A percentile compares a stretch with the other conserved stretches of the same genome.
phyloP scores from a whole-genome alignment of 1,140 invertebrate genomes.

The Hirudo medicinalis region DNA sequence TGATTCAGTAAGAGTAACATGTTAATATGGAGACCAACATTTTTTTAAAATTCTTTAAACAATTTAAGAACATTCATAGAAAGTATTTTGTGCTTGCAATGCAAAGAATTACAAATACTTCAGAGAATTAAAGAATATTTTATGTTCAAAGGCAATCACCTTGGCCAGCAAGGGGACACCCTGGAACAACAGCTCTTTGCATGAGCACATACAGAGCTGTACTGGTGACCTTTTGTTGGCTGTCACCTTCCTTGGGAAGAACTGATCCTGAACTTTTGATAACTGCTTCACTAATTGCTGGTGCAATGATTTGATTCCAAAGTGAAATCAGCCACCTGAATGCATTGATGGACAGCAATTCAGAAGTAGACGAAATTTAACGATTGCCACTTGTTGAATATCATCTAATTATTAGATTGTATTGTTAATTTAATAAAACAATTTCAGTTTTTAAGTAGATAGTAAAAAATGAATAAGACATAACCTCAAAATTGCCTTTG shows the following conservation, averaged over 20 bases:
- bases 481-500: slow-evolving; percentile 31
- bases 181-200: slow-evolving; percentile 35
- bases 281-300: slow-evolving; percentile 31
- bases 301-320: slow-evolving; percentile 36
- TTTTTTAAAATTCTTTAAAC: background rate
- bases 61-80: slow-evolving; percentile 1
- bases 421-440: too few species aligned
- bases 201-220: slow-evolving; percentile 38
- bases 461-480: background rate
- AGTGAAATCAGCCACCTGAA: slow-evolving; percentile 33
- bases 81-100: background rate
- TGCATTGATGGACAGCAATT: background rate
- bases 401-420: too few species aligned
- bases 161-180: slow-evolving; percentile 34
- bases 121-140: background rate
- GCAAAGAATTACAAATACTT: background rate
- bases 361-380: too few species aligned
- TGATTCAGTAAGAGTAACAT: background rate
- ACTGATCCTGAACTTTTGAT: slow-evolving; percentile 28
- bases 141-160: slow-evolving; percentile 25
- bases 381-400: too few species aligned
- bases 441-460: background rate
- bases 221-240: slow-evolving; percentile 37
- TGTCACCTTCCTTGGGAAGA: slow-evolving; percentile 26
- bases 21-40: background rate